Conservation (phyloP, 2,113 vertebrate species). For the Vidua chalybeata region DNA sequence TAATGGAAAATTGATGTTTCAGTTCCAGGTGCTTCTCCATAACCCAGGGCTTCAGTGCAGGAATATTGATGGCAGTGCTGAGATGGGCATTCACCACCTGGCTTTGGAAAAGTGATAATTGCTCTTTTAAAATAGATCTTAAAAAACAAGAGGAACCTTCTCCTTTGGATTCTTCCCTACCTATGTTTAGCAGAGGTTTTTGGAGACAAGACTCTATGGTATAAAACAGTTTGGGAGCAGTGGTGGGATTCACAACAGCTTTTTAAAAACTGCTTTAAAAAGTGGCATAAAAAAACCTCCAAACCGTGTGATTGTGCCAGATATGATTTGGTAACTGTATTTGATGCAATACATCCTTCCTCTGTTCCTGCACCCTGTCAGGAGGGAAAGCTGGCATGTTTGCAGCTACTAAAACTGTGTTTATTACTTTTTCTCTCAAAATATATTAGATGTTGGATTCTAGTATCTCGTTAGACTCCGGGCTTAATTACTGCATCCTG, state of each 20-base stretch:
- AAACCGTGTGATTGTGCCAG: background rate
- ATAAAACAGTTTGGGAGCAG: background rate
- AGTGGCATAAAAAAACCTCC: rapidly evolving
- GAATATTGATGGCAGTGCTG: background rate
- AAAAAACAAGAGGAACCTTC: background rate
- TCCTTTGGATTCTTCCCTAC: background rate
- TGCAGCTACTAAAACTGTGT: background rate
- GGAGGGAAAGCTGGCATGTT: background rate
- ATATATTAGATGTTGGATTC: background rate
- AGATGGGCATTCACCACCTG: background rate
- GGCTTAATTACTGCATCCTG: background rate
- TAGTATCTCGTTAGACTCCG: background rate
- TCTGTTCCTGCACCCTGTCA: background rate
- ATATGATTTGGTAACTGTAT: background rate
- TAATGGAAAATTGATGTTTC: background rate
- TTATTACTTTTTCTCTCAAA: background rate
- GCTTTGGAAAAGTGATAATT: background rate
- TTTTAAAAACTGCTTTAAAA: background rate
- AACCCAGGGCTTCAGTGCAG: background rate
- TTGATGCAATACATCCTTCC: background rate
- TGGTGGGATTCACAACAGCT: background rate
- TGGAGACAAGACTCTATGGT: background rate
- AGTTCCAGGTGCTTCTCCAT: background rate
- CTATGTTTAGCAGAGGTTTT: background rate
- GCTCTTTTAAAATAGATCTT: background rate